Evolutionary conservation across 1,140 invertebrate genomes (phyloP), one percentile per base, ranked within the genome.

Genomic region (Lepidurus apus): DNA sequence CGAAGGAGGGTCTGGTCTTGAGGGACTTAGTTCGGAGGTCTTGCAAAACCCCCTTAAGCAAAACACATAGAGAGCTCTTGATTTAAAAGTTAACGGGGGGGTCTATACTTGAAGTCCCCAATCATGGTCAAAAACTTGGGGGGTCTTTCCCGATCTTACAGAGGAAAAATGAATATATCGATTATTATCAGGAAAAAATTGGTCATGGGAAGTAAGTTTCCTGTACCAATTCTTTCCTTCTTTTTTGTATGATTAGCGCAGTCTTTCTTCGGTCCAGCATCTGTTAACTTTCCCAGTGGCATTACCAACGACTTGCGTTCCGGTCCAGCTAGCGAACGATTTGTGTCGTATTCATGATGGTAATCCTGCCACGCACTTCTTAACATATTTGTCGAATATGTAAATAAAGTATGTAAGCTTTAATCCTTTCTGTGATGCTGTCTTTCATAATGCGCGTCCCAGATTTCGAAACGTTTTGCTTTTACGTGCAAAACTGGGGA

Each of bases 21-120:
- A 21, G 53, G 53, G 53, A 7, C 53, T 65, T 6, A 21, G 17
- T 21, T 65, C 21, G 53, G 53, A 65, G 53, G 53, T 65, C 53
- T 65, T 65, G 53, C 34, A 65, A 65, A 65, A 65, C 21, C 17
- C 53, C 53, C 53, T 65, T 65, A 65, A 65, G 53, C 53, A 21
- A 65, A 65, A n/a, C 53, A 7, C 53, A n/a, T 65, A n/a, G 53
- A 65, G 1, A 21, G 53, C 53, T 65, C 53, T 65, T 65, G 53
- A 65, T 65, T 65, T 65, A 65, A 21, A 65, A 65, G 34, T 65
- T 65, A 65, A 65, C 53, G 53, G 17, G 17, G 21, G 53, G 53
- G 53, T 65, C 53, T 17, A 21, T 7, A 65, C 53, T 65, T 65
- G 9, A 65, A 65, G 53, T 65, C 21, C 13, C 53, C 53, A 65